phyloP scores from a whole-genome alignment of 2,113 vertebrate species.

The Copsychus sechellarum region DNA sequence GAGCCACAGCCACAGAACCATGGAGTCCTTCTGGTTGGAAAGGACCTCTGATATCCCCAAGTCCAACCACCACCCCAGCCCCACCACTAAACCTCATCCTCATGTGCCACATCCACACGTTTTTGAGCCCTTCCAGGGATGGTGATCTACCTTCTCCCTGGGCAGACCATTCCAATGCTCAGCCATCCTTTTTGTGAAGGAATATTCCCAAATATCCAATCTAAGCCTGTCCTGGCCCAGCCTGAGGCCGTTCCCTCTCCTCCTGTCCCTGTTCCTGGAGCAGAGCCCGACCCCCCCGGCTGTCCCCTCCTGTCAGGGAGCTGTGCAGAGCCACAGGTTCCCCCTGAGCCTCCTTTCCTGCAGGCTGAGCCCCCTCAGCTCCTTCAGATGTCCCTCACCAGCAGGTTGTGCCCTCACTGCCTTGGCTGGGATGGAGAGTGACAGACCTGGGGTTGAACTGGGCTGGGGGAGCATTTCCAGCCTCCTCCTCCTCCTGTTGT shows the following conservation, averaged over 20 bases:
- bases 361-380: background rate
- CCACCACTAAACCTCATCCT: background rate
- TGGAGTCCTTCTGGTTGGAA: background rate
- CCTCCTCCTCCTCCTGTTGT: rapidly evolving
- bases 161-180: background rate
- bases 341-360: background rate
- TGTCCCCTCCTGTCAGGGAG: background rate
- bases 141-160: background rate
- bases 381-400: background rate
- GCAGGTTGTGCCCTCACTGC: background rate
- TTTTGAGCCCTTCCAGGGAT: background rate
- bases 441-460: background rate
- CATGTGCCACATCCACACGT: rapidly evolving
- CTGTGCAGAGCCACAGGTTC: background rate
- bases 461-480: background rate
- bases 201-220: background rate
- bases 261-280: too few relatives aligned
- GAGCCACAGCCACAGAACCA: rapidly evolving
- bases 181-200: background rate
- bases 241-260: too few relatives aligned
- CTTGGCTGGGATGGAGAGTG: too few relatives aligned
- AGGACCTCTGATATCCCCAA: background rate
- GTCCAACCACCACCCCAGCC: too few relatives aligned
- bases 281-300: too few relatives aligned
- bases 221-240: background rate